These are phyloP conservation scores for Pelvicachromis taeniatus DNA, from an alignment of 2,113 vertebrate species.

Conservation along the genomic window DNA sequence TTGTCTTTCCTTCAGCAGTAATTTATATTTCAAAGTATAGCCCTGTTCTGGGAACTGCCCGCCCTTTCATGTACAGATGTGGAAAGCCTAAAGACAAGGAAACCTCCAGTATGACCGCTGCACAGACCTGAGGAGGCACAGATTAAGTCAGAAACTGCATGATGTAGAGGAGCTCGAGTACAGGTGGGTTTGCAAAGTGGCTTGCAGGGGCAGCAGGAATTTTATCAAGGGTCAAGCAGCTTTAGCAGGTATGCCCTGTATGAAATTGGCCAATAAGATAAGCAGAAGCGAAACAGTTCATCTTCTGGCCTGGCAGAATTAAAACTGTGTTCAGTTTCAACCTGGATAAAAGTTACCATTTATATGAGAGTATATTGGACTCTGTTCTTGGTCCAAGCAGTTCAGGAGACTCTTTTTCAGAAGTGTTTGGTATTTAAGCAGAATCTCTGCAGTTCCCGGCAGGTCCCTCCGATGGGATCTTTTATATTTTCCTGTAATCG, in stretches of 20 bases:
- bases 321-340: background rate
- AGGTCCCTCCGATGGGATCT: background rate
- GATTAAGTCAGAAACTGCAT: background rate
- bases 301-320: background rate
- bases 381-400: background rate
- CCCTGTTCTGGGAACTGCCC: background rate
- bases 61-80: background rate
- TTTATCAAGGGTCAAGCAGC: background rate
- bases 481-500: background rate
- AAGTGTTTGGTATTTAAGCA: background rate
- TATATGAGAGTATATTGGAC: background rate
- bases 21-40: background rate
- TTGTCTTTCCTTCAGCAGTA: background rate
- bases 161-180: background rate
- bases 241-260: background rate
- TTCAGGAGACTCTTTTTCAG: background rate
- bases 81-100: background rate
- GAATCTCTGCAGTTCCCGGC: background rate
- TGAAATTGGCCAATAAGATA: background rate
- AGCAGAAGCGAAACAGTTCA: background rate
- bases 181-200: background rate
- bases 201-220: background rate
- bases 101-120: background rate
- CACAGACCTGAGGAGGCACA: accelerated
- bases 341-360: background rate